phyloP scores from a whole-genome alignment of 2,113 vertebrate species.

The Macaca nemestrina region DNA sequence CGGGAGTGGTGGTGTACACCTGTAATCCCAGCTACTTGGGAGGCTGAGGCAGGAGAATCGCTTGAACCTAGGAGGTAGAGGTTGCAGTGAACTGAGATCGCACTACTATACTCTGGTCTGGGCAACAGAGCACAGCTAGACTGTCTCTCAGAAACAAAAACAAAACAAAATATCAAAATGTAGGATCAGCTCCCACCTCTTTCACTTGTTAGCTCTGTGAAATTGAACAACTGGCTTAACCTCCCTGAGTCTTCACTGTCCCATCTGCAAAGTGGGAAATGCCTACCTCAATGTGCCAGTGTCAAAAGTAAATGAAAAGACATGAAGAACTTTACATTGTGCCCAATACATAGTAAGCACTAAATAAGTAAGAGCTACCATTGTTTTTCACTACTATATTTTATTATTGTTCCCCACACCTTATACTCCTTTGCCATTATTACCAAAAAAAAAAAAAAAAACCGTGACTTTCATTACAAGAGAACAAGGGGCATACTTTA shows the following conservation, averaged over 20 bases:
- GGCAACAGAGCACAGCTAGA: too few species aligned
- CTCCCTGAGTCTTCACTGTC: not conserved
- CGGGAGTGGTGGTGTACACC: too few species aligned
- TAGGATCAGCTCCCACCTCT: not conserved
- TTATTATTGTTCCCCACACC: not conserved
- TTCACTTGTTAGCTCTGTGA: not conserved
- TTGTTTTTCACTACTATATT: not conserved
- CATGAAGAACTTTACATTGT: not conserved
- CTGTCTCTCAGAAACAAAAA: too few species aligned
- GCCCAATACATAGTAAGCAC: not conserved
- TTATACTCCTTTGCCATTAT: not conserved
- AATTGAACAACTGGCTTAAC: not conserved
- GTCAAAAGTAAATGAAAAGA: not conserved
- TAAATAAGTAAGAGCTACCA: not conserved
- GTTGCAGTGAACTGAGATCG: too few species aligned
- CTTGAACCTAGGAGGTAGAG: too few species aligned
- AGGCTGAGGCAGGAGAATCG: too few species aligned
- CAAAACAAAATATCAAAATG: not conserved
- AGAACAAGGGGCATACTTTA: not conserved
- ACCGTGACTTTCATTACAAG: not conserved
- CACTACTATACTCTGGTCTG: too few species aligned
- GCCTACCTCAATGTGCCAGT: not conserved
- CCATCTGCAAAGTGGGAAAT: not conserved
- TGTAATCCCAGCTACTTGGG: too few species aligned
- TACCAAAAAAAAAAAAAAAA: constrained; percentile 12